phyloP scores from a whole-genome alignment of 2,113 vertebrate species.

The Planiliza haematocheilus region DNA sequence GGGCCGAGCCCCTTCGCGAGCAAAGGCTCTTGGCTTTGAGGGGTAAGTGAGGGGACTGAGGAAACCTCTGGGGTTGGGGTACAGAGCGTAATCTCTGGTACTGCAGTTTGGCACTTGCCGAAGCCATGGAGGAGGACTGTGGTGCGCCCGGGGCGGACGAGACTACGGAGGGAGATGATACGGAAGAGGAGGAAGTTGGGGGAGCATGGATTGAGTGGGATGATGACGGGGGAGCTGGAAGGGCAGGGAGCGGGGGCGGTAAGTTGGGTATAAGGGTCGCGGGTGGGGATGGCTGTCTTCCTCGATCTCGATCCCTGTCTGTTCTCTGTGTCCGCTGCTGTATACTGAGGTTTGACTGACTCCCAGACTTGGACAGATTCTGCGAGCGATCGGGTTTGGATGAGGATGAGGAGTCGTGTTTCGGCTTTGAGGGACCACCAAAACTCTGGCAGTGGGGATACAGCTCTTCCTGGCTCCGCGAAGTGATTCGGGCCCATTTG shows the following conservation, averaged over 20 bases:
- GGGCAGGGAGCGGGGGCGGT: conserved; percentile 76
- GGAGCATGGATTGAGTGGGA: conserved; percentile 78
- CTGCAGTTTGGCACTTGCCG: conserved; percentile 85
- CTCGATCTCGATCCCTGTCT: conserved; percentile 76
- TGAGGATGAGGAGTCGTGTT: conserved; percentile 80
- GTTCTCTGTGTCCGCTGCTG: conserved; percentile 79
- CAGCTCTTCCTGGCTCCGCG: conserved; percentile 87
- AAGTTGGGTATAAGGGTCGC: conserved; percentile 69
- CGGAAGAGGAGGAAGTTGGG: conserved; percentile 80
- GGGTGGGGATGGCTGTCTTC: conserved; percentile 76
- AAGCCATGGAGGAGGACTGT: conserved; percentile 80
- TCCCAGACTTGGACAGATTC: conserved; percentile 87
- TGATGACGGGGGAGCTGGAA: conserved; percentile 80
- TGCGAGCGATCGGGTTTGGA: conserved; percentile 81
- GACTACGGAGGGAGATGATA: conserved; percentile 82
- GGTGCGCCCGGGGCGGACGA: conserved; percentile 81
- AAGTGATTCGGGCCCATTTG: conserved; percentile 78
- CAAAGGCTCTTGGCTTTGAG: conserved; percentile 89
- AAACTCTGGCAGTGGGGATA: conserved; percentile 85
- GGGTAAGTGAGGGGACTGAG: conserved; percentile 84
- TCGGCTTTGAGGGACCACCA: conserved; percentile 75
- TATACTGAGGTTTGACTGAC: conserved; percentile 89
- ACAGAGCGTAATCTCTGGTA: conserved; percentile 85
- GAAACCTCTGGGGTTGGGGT: conserved; percentile 82
- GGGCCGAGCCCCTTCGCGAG: conserved; percentile 90